These are phyloP conservation scores for Charadrius vociferus DNA, from an alignment of 2,113 vertebrate species.

Conservation along the genomic window DNA sequence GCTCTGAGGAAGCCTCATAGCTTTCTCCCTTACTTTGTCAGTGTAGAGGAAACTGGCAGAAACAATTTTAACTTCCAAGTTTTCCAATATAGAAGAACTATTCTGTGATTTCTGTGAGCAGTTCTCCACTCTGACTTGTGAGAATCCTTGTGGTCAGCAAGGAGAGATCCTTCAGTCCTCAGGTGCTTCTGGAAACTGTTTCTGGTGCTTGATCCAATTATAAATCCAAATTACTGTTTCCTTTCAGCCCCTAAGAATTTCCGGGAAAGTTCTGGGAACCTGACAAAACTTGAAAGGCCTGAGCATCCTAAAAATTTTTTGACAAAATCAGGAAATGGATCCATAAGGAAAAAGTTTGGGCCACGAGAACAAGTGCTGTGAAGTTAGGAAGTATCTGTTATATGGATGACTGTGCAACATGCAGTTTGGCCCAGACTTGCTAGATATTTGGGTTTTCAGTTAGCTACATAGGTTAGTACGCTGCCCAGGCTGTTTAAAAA, in stretches of 20 bases:
- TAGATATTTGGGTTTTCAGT: not conserved
- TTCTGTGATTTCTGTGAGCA: not conserved
- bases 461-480: not conserved
- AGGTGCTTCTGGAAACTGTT: not conserved
- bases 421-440: conserved; percentile 27
- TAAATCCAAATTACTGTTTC: not conserved
- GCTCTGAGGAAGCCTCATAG: not conserved
- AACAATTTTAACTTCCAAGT: not conserved
- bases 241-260: not conserved
- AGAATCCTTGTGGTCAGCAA: not conserved
- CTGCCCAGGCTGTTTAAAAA: not conserved
- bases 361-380: not conserved
- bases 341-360: not conserved
- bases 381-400: not conserved
- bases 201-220: not conserved
- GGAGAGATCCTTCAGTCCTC: not conserved
- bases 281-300: not conserved
- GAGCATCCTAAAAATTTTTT: not conserved
- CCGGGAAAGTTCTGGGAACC: not conserved
- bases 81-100: not conserved
- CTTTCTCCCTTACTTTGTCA: not conserved
- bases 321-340: not conserved
- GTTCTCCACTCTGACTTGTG: not conserved
- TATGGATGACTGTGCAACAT: not conserved
- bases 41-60: not conserved